phyloP scores from a whole-genome alignment of 2,113 vertebrate species.

The Xenus cinereus region DNA sequence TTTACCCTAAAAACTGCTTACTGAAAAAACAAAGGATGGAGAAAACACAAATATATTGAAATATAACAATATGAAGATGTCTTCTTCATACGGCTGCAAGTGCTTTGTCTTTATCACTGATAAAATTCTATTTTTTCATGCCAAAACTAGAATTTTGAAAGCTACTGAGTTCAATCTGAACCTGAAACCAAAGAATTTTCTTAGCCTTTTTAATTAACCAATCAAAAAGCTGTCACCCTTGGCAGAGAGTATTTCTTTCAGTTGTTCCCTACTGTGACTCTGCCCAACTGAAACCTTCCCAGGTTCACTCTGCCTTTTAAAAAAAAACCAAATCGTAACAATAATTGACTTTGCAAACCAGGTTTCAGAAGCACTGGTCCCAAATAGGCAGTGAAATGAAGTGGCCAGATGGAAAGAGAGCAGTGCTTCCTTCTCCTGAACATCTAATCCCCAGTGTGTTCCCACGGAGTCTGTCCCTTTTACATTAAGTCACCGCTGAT shows the following conservation, averaged over 20 bases:
- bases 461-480: slow-evolving; percentile 19
- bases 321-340: background rate
- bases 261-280: background rate
- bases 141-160: background rate
- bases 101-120: background rate
- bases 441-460: background rate
- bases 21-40: background rate
- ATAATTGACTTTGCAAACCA: background rate
- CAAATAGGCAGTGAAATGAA: background rate
- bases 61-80: background rate
- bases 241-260: background rate
- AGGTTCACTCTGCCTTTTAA: background rate
- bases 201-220: background rate
- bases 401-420: slow-evolving; percentile 8
- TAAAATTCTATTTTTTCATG: background rate
- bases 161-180: background rate
- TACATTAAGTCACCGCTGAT: background rate
- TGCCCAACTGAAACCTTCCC: background rate
- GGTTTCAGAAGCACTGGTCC: background rate
- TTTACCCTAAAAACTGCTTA: background rate
- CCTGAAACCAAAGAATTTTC: background rate
- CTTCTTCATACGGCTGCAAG: background rate
- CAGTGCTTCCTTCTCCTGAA: background rate
- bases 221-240: background rate
- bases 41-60: background rate